Evolutionary conservation across 2,797 vertebrate genomes (phyloP).

Genomic region (Hapalemur alaotrensis): DNA sequence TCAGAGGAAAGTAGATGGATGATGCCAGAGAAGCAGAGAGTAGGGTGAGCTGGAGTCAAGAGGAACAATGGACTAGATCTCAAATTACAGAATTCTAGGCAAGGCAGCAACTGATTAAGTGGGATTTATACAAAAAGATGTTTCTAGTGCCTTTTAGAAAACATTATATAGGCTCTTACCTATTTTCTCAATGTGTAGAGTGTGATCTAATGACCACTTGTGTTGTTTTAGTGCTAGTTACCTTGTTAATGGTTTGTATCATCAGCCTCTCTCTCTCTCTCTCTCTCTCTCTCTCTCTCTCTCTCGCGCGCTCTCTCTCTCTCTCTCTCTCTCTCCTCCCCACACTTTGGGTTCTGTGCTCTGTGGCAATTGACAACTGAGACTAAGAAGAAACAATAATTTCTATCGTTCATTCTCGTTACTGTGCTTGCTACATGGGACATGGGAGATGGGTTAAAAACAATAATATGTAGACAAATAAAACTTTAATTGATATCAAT

Average conservation of each 20-base stretch:
- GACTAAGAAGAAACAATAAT: neutral
- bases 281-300: no score
- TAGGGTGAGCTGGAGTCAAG: neutral
- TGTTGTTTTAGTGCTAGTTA: neutral
- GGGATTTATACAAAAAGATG: neutral
- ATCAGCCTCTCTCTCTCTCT: neutral
- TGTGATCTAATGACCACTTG: neutral
- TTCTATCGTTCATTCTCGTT: neutral
- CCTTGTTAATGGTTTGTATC: neutral
- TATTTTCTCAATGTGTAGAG: neutral
- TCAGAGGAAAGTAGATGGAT: neutral
- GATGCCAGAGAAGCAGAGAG: neutral
- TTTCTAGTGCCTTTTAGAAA: neutral
- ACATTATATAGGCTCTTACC: neutral
- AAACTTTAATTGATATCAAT: neutral
- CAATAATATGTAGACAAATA: neutral
- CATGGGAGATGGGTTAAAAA: neutral
- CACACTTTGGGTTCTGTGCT: neutral
- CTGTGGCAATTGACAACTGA: neutral
- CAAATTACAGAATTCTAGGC: neutral
- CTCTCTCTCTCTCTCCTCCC: no score
- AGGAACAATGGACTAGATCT: neutral
- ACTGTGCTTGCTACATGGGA: neutral
- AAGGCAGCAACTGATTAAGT: neutral
- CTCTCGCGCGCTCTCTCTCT: no score